Conservation (phyloP, 2,797 vertebrate genomes). For the Limnodromus scolopaceus region DNA sequence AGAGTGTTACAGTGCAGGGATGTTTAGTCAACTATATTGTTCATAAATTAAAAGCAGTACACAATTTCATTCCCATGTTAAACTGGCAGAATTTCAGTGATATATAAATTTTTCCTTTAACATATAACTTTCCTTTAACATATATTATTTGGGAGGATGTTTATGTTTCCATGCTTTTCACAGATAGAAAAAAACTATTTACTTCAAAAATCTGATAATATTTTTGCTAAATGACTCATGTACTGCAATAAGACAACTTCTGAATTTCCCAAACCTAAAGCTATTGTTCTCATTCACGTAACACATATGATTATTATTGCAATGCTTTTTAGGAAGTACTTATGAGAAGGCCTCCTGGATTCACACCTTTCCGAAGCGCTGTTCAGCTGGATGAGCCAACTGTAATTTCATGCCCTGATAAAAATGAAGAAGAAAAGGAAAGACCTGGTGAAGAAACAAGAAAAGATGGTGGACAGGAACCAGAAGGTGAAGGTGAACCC, state of each 20-base stretch:
- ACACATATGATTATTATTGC: neutral
- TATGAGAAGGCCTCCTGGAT: slow-evolving; percentile 72
- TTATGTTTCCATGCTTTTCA: neutral
- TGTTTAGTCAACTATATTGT: neutral
- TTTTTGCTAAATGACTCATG: neutral
- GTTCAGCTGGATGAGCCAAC: rapidly evolving
- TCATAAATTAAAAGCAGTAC: neutral
- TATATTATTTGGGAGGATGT: neutral
- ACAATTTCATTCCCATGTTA: neutral
- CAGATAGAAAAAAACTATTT: neutral
- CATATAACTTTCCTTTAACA: too few species aligned
- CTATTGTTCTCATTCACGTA: neutral
- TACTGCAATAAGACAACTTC: neutral
- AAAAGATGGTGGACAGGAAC: neutral
- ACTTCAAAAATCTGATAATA: neutral
- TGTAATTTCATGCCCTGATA: neutral
- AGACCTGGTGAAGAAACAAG: neutral
- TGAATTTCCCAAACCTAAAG: neutral
- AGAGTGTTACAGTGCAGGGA: neutral
- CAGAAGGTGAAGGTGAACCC: neutral
- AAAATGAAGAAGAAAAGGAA: neutral
- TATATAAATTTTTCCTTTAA: neutral
- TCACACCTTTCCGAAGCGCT: slow-evolving; percentile 73
- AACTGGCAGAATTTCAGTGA: neutral
- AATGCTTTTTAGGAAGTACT: neutral